Evolutionary conservation across 2,797 vertebrate genomes (phyloP).

Genomic region (Hypotaenidia philippensis): DNA sequence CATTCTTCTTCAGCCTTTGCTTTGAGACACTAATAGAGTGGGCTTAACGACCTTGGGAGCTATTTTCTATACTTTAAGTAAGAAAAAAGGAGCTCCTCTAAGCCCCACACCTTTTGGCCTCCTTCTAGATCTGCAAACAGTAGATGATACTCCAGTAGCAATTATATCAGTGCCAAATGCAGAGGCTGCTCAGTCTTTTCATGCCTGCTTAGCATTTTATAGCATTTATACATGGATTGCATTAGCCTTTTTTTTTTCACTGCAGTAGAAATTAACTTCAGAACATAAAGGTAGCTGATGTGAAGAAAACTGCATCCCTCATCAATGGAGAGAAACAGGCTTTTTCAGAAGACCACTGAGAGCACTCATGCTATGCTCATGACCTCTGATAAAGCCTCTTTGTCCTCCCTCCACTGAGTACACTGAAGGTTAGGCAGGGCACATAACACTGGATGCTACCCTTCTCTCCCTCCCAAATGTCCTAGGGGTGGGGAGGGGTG

Average conservation of each 20-base stretch:
- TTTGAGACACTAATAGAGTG: neutral
- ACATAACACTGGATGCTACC: rapidly evolving
- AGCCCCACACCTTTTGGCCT: neutral
- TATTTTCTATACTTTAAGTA: neutral
- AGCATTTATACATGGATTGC: neutral
- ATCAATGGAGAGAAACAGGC: neutral
- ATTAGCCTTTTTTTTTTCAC: slow-evolving; percentile 33
- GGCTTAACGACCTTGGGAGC: neutral
- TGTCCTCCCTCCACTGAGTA: neutral
- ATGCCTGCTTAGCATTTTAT: slow-evolving; percentile 40
- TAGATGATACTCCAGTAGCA: neutral
- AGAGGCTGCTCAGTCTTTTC: slow-evolving; percentile 36
- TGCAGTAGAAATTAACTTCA: neutral
- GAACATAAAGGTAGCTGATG: neutral
- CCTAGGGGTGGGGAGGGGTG: neutral
- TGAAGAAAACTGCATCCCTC: neutral
- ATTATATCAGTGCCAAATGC: neutral
- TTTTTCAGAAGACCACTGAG: neutral
- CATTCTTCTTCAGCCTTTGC: neutral
- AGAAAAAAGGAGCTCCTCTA: neutral
- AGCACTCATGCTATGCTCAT: neutral
- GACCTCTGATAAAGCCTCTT: neutral
- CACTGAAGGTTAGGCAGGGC: neutral
- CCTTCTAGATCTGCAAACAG: neutral
- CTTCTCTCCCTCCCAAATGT: neutral